A percentile compares a stretch with the other conserved stretches of the same genome.
Conservation (phyloP, 2,797 vertebrate genomes). For the Florisuga fusca region DNA sequence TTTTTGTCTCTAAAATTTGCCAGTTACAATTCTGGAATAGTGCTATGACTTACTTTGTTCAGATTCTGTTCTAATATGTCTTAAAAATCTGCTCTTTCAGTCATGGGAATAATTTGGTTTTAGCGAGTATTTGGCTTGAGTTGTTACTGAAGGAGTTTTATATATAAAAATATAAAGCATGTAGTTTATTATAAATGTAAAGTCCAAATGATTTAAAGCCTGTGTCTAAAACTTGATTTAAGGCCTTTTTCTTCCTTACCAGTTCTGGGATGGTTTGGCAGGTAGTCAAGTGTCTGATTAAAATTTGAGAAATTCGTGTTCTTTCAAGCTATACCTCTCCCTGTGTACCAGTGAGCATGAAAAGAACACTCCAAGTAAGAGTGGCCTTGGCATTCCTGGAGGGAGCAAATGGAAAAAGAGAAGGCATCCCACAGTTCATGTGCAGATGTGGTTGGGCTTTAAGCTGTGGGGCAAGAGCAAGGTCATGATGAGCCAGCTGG, state of each 20-base stretch:
- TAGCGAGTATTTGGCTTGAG: background rate
- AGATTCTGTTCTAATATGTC: background rate
- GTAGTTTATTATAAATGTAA: constrained; percentile 54
- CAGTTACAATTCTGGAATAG: background rate
- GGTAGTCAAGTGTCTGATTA: constrained; percentile 19
- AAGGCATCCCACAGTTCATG: background rate
- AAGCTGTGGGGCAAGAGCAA: background rate
- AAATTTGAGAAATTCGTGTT: constrained; percentile 1
- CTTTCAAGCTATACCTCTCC: background rate
- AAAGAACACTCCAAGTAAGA: background rate
- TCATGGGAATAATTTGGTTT: constrained; percentile 45
- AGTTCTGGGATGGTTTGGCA: constrained; percentile 30
- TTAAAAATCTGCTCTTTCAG: constrained; percentile 16
- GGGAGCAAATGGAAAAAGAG: background rate
- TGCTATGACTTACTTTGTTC: constrained; percentile 4
- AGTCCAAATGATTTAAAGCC: constrained; percentile 51
- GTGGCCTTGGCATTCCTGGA: background rate
- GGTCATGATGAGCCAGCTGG: background rate
- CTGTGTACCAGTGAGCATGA: background rate
- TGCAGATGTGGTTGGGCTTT: background rate
- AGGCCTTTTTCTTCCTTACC: constrained; percentile 46
- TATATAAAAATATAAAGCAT: constrained; percentile 26
- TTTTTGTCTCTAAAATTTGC: background rate
- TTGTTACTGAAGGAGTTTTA: constrained; percentile 28
- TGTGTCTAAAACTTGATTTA: constrained; percentile 27